Evolutionary conservation across 2,888 invertebrate species (phyloP), one percentile per base, ranked within the genome.

Genomic region (Kuschelorhynchus macadamiae): DNA sequence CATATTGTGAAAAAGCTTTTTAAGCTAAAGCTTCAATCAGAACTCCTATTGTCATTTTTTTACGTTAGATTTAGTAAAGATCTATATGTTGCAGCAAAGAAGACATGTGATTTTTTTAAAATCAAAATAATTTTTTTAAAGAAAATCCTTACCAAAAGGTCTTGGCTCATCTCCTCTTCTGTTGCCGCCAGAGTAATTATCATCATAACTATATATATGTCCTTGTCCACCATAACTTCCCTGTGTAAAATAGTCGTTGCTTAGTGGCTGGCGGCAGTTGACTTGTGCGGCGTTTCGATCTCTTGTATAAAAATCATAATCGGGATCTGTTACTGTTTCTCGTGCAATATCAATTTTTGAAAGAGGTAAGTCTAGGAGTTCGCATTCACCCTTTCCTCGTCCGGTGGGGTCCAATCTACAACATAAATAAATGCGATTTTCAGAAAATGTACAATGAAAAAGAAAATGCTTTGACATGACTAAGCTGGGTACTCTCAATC

Each of bases 271-370:
- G 36, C 72, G 68, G 60, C 79, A 79, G 50, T 77, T 77, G 12
- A 56, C 68, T 14, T 74, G 62, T 0, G 88, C 89, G 64, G 91
- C 92, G 77, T 91, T 91, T 18, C 91, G 85, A 83, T 93, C 92
- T 30, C 90, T 85, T 75, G 93, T 92, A 78, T 92, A 94, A 79
- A 92, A 93, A 78, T 94, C 94, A 76, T 91, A 94, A 73, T 92
- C 90, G 21, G 87, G 86, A 76, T 92, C 91, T 7, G 90, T 88
- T 0, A 87, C 85, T 71, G 91, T 87, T 76, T 91, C 90, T 21
- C 87, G 83, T 36, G 85, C 83, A 0, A 91, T 78, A 78, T 93
- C 90, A 80, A 93, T 88, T 25, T 89, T 87, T 71, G 89, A 86
- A 47, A 91, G 86, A 0, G 93, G 92, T 49, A 90, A 86, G 9